Evolutionary conservation across 1,140 invertebrate genomes (phyloP).

Genomic region (Panagrolaimus sp.): DNA sequence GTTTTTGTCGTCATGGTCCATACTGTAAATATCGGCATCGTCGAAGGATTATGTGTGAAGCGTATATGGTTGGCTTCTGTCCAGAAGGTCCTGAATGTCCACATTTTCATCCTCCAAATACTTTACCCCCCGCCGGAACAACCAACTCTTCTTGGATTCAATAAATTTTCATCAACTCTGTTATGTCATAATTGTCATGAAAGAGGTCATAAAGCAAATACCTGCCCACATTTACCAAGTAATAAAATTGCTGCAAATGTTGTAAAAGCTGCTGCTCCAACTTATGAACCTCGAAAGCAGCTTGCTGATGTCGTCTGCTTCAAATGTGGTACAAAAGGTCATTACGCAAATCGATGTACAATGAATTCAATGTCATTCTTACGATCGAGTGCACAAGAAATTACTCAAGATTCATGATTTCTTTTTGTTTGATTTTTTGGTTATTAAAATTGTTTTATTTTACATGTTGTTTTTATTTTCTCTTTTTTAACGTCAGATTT

Average conservation of each 20-base stretch:
- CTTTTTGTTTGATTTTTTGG: background rate
- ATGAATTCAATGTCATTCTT: background rate
- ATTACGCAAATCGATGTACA: conserved; percentile 93
- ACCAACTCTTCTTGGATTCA: conserved; percentile 26
- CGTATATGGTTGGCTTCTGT: conserved; percentile 93
- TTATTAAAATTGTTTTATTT: background rate
- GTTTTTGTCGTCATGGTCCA: conserved; percentile 96
- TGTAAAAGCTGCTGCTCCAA: conserved; percentile 9
- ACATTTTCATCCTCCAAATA: conserved; percentile 63
- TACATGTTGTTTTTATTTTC: no score
- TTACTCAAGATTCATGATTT: background rate
- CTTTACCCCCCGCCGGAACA: conserved; percentile 39
- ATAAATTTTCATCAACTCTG: conserved; percentile 37
- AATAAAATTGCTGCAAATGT: conserved; percentile 11
- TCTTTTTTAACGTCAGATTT: no score
- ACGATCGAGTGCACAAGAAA: background rate
- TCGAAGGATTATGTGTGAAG: conserved; percentile 85
- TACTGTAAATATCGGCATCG: conserved; percentile 93
- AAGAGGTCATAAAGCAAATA: conserved; percentile 53
- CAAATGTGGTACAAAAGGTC: conserved; percentile 88
- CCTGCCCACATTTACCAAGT: conserved; percentile 55
- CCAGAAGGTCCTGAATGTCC: conserved; percentile 88
- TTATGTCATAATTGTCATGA: conserved; percentile 58
- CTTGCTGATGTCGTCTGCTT: conserved; percentile 57
- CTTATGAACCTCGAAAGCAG: conserved; percentile 33